phyloP scores from a whole-genome alignment of 2,113 vertebrate genomes.

The Tetraodon nigroviridis region DNA sequence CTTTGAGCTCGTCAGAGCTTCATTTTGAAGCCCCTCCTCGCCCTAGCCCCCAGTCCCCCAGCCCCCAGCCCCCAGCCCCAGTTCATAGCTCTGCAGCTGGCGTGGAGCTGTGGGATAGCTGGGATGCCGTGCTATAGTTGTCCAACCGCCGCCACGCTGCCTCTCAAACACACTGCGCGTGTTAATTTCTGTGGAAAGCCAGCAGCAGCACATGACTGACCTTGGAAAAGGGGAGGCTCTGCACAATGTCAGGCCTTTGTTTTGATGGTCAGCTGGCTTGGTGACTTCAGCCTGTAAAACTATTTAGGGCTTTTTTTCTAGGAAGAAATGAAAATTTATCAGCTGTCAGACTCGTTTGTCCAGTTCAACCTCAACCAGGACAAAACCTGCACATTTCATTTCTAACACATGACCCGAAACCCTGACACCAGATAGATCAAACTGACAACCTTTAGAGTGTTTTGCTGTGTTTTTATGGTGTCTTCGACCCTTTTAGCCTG shows the following conservation, averaged over 20 bases:
- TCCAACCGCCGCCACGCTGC: background rate
- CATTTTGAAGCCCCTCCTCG: background rate
- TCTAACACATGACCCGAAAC: no score
- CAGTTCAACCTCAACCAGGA: no score
- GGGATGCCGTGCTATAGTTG: slow-evolving; percentile 38
- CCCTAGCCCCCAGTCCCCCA: background rate
- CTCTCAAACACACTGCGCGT: background rate
- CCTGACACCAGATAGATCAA: background rate
- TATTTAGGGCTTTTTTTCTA: no score
- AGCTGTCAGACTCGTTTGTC: no score
- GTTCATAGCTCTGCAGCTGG: slow-evolving; percentile 36
- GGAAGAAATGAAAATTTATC: no score
- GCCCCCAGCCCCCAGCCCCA: background rate
- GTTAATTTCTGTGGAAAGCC: background rate
- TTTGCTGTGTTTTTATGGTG: background rate
- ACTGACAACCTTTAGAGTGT: background rate
- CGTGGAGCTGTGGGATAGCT: slow-evolving; percentile 41
- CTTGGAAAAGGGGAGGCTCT: background rate
- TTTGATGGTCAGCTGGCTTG: no score
- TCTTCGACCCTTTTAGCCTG: background rate
- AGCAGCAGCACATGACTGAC: background rate
- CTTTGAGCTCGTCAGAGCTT: background rate
- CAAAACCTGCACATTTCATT: no score
- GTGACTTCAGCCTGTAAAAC: no score
- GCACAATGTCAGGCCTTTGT: background rate